Evolutionary conservation across 2,113 vertebrate genomes (phyloP).

Genomic region (Grantiella picta): DNA sequence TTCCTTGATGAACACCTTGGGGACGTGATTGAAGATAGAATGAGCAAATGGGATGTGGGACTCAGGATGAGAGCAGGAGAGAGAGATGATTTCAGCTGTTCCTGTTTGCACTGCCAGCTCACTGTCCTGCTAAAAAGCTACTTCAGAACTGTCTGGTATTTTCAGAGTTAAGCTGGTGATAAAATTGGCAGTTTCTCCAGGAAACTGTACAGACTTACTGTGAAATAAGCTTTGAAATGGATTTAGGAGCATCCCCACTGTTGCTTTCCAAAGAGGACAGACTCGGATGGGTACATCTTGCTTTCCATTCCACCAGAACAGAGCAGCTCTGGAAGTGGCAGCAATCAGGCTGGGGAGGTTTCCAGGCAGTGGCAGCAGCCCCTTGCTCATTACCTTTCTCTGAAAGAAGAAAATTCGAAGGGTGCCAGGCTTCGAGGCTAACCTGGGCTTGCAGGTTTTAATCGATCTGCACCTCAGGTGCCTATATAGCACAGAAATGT

Average conservation of each 20-base stretch:
- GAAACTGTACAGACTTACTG: not conserved
- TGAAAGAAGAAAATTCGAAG: not conserved
- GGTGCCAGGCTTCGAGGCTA: not conserved
- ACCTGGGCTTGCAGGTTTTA: not conserved
- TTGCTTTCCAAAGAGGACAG: not conserved
- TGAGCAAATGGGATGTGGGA: not conserved
- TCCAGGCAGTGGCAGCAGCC: not conserved
- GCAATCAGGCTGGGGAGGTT: not conserved
- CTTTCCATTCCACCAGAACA: not conserved
- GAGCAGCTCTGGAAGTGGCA: not conserved
- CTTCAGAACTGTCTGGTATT: not conserved
- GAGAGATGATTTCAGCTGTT: not conserved
- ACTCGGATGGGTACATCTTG: not conserved
- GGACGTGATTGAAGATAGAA: fast-evolving
- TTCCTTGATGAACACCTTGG: not conserved
- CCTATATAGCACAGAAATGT: not conserved
- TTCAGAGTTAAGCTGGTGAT: not conserved
- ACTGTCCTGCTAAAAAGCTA: not conserved
- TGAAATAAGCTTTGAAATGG: not conserved
- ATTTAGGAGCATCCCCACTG: not conserved
- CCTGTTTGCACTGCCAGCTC: not conserved
- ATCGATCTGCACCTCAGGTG: not conserved
- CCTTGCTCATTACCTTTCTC: not conserved
- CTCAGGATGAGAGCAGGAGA: not conserved
- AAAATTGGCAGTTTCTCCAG: not conserved